Evolutionary conservation across 1,140 invertebrate genomes (phyloP).

Genomic region (Bombus ignitus): DNA sequence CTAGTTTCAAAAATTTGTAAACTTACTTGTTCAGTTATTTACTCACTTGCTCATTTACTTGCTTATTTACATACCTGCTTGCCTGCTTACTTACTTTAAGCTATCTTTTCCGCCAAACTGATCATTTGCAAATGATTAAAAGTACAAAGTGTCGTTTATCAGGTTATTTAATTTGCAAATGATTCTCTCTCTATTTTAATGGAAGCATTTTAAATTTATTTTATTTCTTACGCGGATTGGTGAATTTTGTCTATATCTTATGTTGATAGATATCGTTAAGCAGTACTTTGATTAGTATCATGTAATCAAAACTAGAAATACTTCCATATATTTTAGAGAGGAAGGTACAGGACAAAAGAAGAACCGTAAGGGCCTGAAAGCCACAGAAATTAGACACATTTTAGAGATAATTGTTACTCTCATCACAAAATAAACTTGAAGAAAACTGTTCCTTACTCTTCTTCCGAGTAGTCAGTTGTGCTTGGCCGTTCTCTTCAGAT

Average conservation of each 20-base stretch:
- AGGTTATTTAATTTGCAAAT: neutral
- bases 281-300: neutral
- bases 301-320: neutral
- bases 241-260: neutral
- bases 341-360: neutral
- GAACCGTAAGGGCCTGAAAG: neutral
- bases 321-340: neutral
- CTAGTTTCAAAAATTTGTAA: neutral
- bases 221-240: fast-evolving
- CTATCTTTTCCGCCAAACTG: neutral
- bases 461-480: neutral
- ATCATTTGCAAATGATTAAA: neutral
- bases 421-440: neutral
- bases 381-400: neutral
- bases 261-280: too few species aligned
- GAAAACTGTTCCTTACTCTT: neutral
- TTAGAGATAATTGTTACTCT: neutral
- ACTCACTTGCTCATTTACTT: neutral
- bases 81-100: neutral
- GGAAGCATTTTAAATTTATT: neutral
- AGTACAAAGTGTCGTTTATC: neutral
- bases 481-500: neutral
- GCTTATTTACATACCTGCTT: neutral
- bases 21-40: too few species aligned
- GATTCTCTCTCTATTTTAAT: neutral